Percentiles rank a stretch among this genome's conserved stretches.
These are phyloP conservation scores for Naja naja DNA, from an alignment of 2,113 vertebrate genomes.

Conservation along the genomic window DNA sequence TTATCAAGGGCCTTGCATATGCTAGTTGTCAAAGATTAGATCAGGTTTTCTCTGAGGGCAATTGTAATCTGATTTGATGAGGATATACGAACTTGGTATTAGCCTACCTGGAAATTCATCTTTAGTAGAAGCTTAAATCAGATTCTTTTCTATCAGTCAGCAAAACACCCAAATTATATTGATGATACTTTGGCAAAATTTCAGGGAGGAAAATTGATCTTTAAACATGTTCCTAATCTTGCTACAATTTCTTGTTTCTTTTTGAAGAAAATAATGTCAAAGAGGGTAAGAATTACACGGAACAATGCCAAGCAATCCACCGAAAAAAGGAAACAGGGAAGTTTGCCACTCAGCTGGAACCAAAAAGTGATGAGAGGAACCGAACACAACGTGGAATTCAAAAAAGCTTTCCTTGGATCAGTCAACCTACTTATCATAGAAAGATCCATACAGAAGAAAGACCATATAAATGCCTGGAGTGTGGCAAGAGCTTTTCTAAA, in stretches of 20 bases:
- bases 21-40: background rate
- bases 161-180: background rate
- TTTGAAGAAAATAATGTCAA: background rate
- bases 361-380: background rate
- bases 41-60: background rate
- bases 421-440: background rate
- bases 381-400: background rate
- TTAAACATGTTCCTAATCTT: background rate
- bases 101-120: background rate
- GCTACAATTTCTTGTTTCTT: background rate
- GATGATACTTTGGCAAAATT: background rate
- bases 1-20: background rate
- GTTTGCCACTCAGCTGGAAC: background rate
- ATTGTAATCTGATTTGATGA: background rate
- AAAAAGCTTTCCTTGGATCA: background rate
- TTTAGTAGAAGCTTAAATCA: background rate
- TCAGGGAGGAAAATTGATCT: background rate
- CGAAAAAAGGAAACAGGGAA: background rate
- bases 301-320: background rate
- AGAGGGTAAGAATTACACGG: background rate
- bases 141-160: background rate
- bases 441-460: background rate
- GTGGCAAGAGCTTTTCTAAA: background rate
- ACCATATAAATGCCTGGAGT: background rate
- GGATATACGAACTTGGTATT: too few species aligned